Conservation (phyloP, 1,140 invertebrate species). For the Pseudomyrmex sp. region DNA sequence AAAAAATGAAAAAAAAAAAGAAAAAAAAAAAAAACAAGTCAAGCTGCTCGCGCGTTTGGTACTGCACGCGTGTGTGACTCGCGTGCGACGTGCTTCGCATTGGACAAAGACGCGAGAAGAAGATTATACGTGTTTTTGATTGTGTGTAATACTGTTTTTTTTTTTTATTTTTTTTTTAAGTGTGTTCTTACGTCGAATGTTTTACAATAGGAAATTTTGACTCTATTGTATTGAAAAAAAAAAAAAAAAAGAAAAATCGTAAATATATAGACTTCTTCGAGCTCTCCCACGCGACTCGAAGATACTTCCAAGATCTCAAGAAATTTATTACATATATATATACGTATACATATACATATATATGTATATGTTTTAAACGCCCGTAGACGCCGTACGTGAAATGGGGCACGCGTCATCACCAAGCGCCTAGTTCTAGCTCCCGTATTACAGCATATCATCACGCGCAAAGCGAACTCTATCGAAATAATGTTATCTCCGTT, state of each 20-base stretch:
- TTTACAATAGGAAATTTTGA: not conserved
- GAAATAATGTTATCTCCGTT: constrained; percentile 75
- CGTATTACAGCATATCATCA: constrained; percentile 79
- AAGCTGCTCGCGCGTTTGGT: constrained; percentile 52
- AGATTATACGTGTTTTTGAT: constrained; percentile 7
- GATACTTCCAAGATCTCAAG: not conserved
- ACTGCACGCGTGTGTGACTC: constrained; percentile 20
- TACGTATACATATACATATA: too few relatives aligned
- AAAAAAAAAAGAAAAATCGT: too few relatives aligned
- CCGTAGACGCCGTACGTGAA: constrained; percentile 31
- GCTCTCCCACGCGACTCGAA: not conserved
- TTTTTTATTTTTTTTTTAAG: constrained; percentile 12
- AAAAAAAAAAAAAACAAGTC: constrained; percentile 21
- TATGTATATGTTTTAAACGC: not conserved
- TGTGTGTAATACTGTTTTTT: constrained; percentile 9
- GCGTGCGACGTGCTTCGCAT: constrained; percentile 5
- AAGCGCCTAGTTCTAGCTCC: constrained; percentile 66
- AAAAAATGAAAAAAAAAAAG: not conserved
- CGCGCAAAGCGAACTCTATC: constrained; percentile 72
- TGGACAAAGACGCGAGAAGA: constrained; percentile 14
- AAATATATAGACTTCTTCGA: not conserved
- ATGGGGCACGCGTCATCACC: constrained; percentile 39
- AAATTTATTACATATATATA: not conserved
- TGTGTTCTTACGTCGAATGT: too few relatives aligned
- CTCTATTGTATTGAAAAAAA: not conserved